A percentile compares a stretch with the other conserved stretches of the same genome.
These are phyloP conservation scores for Hylia prasina DNA, from an alignment of 2,113 vertebrate genomes.

Conservation along the genomic window DNA sequence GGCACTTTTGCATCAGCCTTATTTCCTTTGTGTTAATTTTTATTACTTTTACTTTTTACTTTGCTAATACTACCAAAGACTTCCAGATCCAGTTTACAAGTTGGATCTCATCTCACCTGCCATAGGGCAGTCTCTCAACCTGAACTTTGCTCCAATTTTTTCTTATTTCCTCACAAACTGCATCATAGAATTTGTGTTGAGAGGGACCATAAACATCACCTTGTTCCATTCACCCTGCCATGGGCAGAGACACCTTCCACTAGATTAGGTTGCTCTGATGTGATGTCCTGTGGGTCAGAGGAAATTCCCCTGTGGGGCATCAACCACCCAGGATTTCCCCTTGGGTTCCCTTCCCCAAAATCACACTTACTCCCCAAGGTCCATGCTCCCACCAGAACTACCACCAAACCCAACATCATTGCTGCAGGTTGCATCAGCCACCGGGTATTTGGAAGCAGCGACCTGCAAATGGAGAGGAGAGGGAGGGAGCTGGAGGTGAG, in stretches of 20 bases:
- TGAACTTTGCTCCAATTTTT: neutral
- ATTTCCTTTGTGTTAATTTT: neutral
- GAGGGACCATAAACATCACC: neutral
- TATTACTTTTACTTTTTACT: neutral
- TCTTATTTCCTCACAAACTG: neutral
- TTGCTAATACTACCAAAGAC: neutral
- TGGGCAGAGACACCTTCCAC: neutral
- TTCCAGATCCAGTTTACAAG: neutral
- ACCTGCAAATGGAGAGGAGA: neutral
- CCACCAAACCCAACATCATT: neutral
- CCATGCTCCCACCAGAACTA: neutral
- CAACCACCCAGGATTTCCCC: neutral
- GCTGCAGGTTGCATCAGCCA: neutral
- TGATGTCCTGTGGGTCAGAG: neutral
- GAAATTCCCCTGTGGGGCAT: neutral
- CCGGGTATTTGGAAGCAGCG: neutral
- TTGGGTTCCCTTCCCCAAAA: neutral
- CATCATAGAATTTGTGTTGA: neutral
- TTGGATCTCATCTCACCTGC: neutral
- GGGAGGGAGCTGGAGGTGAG: neutral
- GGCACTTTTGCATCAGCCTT: rapidly evolving
- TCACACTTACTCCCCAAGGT: constrained; percentile 15
- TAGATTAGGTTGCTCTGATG: neutral
- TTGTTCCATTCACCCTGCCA: neutral
- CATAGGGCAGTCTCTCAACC: neutral